Evolutionary conservation across 64 coral and sea anemone species (phyloP), one percentile per base, ranked within the genome.

Genomic region (Hydrozoanthus tunicans): DNA sequence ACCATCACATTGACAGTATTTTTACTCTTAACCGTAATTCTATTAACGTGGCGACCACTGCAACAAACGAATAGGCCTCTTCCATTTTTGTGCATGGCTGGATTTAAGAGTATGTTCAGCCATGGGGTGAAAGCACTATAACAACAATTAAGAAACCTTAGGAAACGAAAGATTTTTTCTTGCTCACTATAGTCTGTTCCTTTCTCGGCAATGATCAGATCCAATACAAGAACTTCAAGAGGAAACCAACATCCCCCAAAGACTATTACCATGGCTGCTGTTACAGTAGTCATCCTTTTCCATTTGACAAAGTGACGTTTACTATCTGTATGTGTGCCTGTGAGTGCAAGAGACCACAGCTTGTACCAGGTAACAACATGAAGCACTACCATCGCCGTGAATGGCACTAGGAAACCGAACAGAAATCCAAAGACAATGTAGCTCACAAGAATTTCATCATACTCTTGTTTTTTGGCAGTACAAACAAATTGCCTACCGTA

Each of bases 161-260:
- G 27, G 59, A 64, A 64, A 12, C 32, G 60, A 82, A 6, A 62
- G 1, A 82, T 6, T 7, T 43, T 82, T 64, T 82, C 80, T 53
- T 82, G 13, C 3, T 56, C 56, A 26, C 32, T 69, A 59, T 17
- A 24, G 13, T 88, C 58, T 9, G 5, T 6, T 8, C 6, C 14
- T 11, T 27, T 56, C 13, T 12, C 70, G 26, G 68, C 10, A 10
- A 14, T 73, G 67, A 74, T 32, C 51, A 58, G 23, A 71, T 14
- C n/a, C 55, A 88, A 56, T 10, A 12, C 10, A 72, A 73, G 59
- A 3, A 59, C 23, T 59, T 73, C 67, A 58, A 88, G 56, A 5
- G 84, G 84, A 59, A 88, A 73, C 54, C 84, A 68, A 88, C 84
- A 88, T 43, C 15, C 53, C 43, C 56, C 56, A 70, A 88, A 88